Evolutionary conservation across 2,113 vertebrate species (phyloP).

Genomic region (Tenebrosternarchus preto): DNA sequence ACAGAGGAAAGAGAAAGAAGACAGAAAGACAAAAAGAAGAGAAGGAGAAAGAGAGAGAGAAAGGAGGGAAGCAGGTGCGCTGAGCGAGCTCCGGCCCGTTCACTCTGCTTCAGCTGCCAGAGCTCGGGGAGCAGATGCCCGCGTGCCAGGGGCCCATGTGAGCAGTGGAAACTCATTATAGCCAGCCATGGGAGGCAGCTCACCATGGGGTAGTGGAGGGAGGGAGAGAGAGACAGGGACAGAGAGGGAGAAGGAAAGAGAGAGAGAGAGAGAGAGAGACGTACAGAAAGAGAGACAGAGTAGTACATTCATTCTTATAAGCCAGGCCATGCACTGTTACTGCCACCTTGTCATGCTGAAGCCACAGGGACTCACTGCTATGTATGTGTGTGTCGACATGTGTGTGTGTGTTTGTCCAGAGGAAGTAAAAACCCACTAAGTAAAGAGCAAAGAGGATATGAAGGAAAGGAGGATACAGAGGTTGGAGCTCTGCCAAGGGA

Average conservation of each 20-base stretch:
- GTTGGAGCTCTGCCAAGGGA: background rate
- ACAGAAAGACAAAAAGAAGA: slow-evolving; percentile 8
- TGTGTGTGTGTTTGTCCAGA: slow-evolving; percentile 21
- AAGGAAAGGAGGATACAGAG: slow-evolving; percentile 14
- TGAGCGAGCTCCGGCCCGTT: background rate
- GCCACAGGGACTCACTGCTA: slow-evolving; percentile 65
- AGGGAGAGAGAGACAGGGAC: slow-evolving; percentile 26
- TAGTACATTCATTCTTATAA: slow-evolving; percentile 70
- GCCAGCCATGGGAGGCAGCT: slow-evolving; percentile 51
- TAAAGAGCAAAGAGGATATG: slow-evolving; percentile 1
- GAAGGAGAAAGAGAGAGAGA: background rate
- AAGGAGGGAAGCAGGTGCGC: slow-evolving; percentile 32
- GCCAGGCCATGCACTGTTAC: slow-evolving; percentile 78
- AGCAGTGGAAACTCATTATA: slow-evolving; percentile 65
- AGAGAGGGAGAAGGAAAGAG: slow-evolving; percentile 24
- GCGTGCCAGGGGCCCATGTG: slow-evolving; percentile 67
- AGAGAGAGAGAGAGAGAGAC: slow-evolving; percentile 42
- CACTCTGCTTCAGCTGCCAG: slow-evolving; percentile 60
- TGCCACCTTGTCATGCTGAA: slow-evolving; percentile 75
- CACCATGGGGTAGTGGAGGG: slow-evolving; percentile 36
- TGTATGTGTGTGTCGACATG: slow-evolving; percentile 26
- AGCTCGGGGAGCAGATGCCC: slow-evolving; percentile 62
- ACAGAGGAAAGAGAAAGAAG: background rate
- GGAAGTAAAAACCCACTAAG: slow-evolving; percentile 4
- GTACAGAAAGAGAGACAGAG: slow-evolving; percentile 56